Percentiles rank a stretch among this genome's conserved stretches.
phyloP scores from a whole-genome alignment of 1,140 invertebrate species.

The Lepidurus packardi region DNA sequence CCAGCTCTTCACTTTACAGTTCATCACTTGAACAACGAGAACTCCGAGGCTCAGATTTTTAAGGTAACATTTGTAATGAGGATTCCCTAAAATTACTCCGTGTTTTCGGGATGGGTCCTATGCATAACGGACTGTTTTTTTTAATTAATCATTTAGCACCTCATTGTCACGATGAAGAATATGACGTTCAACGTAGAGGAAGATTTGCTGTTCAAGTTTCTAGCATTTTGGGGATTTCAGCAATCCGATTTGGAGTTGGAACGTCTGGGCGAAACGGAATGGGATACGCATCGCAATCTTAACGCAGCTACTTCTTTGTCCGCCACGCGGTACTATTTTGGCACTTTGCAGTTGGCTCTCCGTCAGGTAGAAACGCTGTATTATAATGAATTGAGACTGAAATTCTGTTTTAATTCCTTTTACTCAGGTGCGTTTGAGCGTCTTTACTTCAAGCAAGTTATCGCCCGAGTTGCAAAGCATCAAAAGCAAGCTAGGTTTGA shows the following conservation, averaged over 20 bases:
- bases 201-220: slow-evolving; percentile 75
- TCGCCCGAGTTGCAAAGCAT: slow-evolving; percentile 65
- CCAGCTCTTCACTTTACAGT: slow-evolving; percentile 48
- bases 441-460: slow-evolving; percentile 75
- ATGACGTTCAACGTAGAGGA: slow-evolving; percentile 82
- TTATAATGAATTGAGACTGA: background rate
- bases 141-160: slow-evolving; percentile 58
- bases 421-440: slow-evolving; percentile 68
- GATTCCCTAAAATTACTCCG: slow-evolving; percentile 15
- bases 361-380: slow-evolving; percentile 51
- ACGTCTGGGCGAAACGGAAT: slow-evolving; percentile 64
- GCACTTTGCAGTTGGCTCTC: slow-evolving; percentile 69
- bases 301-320: slow-evolving; percentile 73
- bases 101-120: background rate
- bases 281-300: slow-evolving; percentile 65
- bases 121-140: too few species aligned
- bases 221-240: slow-evolving; percentile 57
- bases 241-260: slow-evolving; percentile 46
- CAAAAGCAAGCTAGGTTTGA: slow-evolving; percentile 79
- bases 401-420: slow-evolving; percentile 32
- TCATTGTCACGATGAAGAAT: slow-evolving; percentile 74
- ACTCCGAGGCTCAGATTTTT: slow-evolving; percentile 65
- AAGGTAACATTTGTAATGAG: slow-evolving; percentile 48
- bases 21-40: slow-evolving; percentile 41
- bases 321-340: slow-evolving; percentile 84